Conservation (phyloP, 1,140 invertebrate genomes). For the Brachionus paranguensis region DNA sequence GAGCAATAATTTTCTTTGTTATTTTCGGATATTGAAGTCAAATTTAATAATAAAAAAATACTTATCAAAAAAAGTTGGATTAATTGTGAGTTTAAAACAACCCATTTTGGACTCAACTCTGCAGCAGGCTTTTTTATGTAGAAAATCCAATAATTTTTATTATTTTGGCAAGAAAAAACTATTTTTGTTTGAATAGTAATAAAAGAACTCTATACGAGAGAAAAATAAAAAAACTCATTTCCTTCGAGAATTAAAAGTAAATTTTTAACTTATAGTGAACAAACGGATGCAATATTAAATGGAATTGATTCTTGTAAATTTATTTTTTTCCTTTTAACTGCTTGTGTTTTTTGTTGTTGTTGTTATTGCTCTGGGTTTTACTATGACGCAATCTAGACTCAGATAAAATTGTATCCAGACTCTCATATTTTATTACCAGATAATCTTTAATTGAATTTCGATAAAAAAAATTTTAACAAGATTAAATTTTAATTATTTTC, state of each 20-base stretch:
- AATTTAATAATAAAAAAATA: not conserved
- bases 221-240: constrained; percentile 4
- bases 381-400: not conserved
- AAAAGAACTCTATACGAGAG: not conserved
- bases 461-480: not conserved
- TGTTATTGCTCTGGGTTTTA: not conserved
- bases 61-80: not conserved
- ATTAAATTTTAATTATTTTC: not conserved
- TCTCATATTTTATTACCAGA: not conserved
- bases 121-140: not conserved
- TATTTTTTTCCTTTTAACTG: not conserved
- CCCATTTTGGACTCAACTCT: not conserved
- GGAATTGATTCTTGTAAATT: not conserved
- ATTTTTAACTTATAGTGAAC: not conserved
- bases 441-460: not conserved
- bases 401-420: not conserved
- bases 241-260: constrained; percentile 13
- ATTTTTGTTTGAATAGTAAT: not conserved
- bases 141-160: not conserved
- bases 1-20: not conserved
- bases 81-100: not conserved
- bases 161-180: not conserved
- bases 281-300: not conserved
- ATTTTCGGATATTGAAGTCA: not conserved
- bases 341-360: not conserved